Conservation (phyloP, 2,113 vertebrate species). For the Aplodontia rufa region DNA sequence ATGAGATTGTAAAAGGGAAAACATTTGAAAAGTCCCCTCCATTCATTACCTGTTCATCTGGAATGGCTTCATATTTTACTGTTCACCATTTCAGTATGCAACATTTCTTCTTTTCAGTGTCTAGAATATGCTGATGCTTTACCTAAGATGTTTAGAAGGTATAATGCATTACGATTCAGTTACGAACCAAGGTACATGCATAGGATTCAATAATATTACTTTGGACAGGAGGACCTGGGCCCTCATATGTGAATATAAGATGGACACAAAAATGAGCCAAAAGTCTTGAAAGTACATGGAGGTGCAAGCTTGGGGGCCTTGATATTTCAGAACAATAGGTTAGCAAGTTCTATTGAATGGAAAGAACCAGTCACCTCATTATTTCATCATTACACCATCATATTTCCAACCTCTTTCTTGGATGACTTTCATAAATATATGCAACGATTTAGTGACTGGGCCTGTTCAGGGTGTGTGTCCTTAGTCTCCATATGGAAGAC, state of each 20-base stretch:
- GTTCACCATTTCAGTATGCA: neutral
- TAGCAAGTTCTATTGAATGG: neutral
- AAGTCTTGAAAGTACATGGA: neutral
- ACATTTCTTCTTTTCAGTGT: neutral
- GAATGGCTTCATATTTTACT: neutral
- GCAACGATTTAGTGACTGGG: neutral
- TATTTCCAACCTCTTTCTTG: neutral
- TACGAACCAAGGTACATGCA: neutral
- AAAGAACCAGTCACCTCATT: neutral
- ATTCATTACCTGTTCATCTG: neutral
- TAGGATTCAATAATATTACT: neutral
- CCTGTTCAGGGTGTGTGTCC: neutral
- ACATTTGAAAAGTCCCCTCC: neutral
- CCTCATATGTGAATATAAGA: neutral
- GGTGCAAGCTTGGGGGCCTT: neutral
- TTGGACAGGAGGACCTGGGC: neutral
- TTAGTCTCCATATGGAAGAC: neutral
- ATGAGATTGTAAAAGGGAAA: neutral
- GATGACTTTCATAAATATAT: neutral
- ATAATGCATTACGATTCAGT: neutral
- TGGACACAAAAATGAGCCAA: neutral
- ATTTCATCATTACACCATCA: neutral
- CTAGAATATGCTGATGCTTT: neutral
- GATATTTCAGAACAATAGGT: neutral
- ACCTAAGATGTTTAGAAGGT: neutral